phyloP scores from a whole-genome alignment of 2,888 invertebrate species.

The Holacanthella duospinosa region DNA sequence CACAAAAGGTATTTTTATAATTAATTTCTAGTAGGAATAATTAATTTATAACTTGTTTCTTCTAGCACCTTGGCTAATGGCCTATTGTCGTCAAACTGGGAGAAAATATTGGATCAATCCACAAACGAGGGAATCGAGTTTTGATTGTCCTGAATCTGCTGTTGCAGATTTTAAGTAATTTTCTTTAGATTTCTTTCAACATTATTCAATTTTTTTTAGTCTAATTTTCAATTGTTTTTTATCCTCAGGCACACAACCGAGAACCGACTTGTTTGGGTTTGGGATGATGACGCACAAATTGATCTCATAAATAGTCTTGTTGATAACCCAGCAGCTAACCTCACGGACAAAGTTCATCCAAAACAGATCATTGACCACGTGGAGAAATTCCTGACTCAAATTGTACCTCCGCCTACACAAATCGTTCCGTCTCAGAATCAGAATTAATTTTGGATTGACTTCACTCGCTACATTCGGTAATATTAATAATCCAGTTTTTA shows the following conservation, averaged over 20 bases:
- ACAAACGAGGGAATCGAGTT: constrained; percentile 13
- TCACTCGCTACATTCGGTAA: no score
- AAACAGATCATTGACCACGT: neutral
- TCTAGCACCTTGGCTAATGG: constrained; percentile 34
- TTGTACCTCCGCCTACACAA: neutral
- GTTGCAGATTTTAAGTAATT: constrained; percentile 27
- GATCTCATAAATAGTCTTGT: neutral
- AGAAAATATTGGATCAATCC: constrained; percentile 28
- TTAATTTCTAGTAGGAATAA: neutral
- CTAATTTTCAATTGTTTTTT: neutral
- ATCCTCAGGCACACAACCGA: neutral
- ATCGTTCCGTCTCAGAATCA: no score
- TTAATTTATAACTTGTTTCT: neutral
- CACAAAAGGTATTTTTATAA: constrained; percentile 2
- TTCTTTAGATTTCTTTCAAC: neutral
- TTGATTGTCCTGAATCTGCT: constrained; percentile 18
- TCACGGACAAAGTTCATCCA: neutral
- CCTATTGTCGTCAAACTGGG: constrained; percentile 16
- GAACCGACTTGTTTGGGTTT: neutral
- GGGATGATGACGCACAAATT: neutral
- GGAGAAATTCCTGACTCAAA: neutral
- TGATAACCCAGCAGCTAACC: neutral
- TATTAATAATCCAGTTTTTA: no score
- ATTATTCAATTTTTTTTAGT: neutral
- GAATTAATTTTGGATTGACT: no score